A percentile compares a stretch with the other conserved stretches of the same genome.
Conservation (phyloP, 2,888 invertebrate genomes). For the Ectemnius lituratus region DNA sequence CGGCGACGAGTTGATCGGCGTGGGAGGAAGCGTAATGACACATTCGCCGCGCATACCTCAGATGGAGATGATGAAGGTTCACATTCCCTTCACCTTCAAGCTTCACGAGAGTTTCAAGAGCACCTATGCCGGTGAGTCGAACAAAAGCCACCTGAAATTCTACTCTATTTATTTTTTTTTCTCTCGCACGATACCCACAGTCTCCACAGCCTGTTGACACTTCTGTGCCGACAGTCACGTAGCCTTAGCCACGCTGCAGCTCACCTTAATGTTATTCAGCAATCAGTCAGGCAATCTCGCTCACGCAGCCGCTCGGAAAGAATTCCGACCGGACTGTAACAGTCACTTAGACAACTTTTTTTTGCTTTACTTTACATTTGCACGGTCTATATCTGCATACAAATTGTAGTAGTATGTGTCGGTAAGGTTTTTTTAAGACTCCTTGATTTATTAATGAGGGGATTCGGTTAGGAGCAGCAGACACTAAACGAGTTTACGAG, state of each 20-base stretch:
- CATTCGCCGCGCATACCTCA: slow-evolving; percentile 84
- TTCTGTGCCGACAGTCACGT: neutral
- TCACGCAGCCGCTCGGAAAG: neutral
- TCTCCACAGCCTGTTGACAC: neutral
- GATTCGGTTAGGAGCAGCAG: no score
- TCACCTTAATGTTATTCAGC: slow-evolving; percentile 6
- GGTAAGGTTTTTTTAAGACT: no score
- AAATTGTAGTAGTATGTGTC: no score
- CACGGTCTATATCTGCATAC: no score
- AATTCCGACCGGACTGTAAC: neutral
- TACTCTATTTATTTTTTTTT: neutral
- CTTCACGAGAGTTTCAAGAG: slow-evolving; percentile 85
- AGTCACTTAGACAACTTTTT: neutral
- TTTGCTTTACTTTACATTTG: neutral
- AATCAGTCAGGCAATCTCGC: slow-evolving; percentile 12
- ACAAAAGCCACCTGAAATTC: neutral
- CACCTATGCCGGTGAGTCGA: slow-evolving; percentile 84
- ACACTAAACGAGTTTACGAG: no score
- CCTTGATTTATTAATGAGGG: no score
- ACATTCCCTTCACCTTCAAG: slow-evolving; percentile 90
- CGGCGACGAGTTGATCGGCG: slow-evolving; percentile 83
- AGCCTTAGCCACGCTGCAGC: no score
- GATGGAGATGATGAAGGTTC: slow-evolving; percentile 90
- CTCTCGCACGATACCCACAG: neutral
- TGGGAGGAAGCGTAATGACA: slow-evolving; percentile 78